phyloP scores from a whole-genome alignment of 2,797 vertebrate genomes.

The Nyctibius grandis region DNA sequence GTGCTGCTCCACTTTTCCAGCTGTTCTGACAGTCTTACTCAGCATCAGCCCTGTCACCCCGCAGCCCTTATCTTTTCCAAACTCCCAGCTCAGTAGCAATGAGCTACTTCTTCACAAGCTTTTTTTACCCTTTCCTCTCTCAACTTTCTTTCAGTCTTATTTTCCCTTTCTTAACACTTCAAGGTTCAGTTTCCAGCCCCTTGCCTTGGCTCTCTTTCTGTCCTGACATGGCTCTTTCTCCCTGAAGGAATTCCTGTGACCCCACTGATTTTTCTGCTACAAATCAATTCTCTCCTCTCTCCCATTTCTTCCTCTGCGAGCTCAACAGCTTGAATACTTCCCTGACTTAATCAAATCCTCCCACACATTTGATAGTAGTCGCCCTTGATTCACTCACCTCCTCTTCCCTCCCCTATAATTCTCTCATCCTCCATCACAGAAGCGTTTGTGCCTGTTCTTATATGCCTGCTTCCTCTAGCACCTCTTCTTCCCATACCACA shows the following conservation, averaged over 20 bases:
- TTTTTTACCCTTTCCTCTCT: not conserved
- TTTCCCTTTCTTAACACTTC: not conserved
- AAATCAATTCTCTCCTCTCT: conserved; percentile 10
- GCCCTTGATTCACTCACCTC: conserved; percentile 11
- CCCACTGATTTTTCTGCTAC: not conserved
- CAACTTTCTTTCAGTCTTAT: not conserved
- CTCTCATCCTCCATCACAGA: not conserved
- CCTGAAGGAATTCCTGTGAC: conserved; percentile 18
- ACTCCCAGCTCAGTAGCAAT: not conserved
- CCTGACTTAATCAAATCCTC: conserved; percentile 50
- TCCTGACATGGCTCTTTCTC: not conserved
- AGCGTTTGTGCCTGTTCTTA: not conserved
- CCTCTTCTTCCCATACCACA: not conserved
- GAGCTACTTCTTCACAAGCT: not conserved
- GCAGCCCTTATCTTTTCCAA: not conserved
- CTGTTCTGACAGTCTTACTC: not conserved
- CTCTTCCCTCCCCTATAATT: conserved; percentile 18
- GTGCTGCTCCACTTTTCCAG: not conserved
- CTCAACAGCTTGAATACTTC: conserved; percentile 15
- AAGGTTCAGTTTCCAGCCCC: not conserved
- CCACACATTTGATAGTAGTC: not conserved
- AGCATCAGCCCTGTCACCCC: not conserved
- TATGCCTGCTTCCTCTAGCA: not conserved
- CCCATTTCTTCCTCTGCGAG: not conserved
- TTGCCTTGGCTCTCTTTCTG: not conserved